Conservation (phyloP, 2,797 vertebrate species). For the Spizella passerina region DNA sequence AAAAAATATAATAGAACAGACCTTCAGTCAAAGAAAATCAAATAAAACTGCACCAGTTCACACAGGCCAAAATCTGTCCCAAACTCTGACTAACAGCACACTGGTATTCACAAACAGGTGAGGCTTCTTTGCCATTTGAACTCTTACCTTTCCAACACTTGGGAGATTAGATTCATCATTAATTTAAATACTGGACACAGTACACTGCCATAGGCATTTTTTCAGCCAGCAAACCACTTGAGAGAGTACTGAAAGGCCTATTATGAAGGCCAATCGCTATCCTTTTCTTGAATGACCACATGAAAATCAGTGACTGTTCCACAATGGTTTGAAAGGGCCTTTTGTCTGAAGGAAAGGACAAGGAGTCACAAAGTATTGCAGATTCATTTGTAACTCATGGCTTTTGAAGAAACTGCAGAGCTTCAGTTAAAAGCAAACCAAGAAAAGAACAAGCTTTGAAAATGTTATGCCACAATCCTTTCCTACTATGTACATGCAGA, state of each 20-base stretch:
- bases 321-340: slow-evolving; percentile 20
- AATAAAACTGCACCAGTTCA: background rate
- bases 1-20: background rate
- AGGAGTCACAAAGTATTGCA: slow-evolving; percentile 33
- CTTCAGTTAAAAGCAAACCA: slow-evolving; percentile 26
- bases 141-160: background rate
- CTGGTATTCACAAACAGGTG: background rate
- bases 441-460: slow-evolving; percentile 31
- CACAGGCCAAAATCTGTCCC: background rate
- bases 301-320: slow-evolving; percentile 26
- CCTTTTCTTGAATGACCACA: slow-evolving; percentile 45
- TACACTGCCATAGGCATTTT: background rate
- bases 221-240: background rate
- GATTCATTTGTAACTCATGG: slow-evolving; percentile 12
- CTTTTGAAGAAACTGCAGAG: slow-evolving; percentile 43
- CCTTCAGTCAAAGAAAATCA: background rate
- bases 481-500: background rate
- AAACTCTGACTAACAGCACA: background rate
- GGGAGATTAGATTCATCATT: background rate
- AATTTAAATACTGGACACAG: background rate
- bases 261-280: slow-evolving; percentile 16
- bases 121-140: background rate
- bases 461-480: slow-evolving; percentile 20
- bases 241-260: slow-evolving; percentile 15
- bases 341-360: slow-evolving; percentile 50